A percentile compares a stretch with the other conserved stretches of the same genome.
Conservation (phyloP, 2,888 invertebrate genomes). For the Drosophila buzzatii region DNA sequence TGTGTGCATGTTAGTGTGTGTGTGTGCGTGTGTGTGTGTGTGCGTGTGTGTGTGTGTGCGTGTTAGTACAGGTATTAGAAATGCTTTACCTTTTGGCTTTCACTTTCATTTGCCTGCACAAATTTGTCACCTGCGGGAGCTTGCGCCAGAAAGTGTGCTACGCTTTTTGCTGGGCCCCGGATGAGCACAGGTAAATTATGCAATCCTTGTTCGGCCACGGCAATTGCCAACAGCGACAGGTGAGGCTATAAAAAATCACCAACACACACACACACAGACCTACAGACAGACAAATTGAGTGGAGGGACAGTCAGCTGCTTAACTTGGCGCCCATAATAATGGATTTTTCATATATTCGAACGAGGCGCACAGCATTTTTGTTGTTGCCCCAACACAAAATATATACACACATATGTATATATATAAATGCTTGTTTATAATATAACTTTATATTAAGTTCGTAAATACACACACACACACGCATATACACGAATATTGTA, state of each 20-base stretch:
- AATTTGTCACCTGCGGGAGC: constrained; percentile 62
- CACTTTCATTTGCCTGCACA: constrained; percentile 9
- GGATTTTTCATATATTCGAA: constrained; percentile 78
- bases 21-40: constrained; percentile 1
- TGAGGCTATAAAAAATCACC: constrained; percentile 26
- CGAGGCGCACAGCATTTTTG: constrained; percentile 76
- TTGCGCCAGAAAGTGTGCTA: constrained; percentile 45
- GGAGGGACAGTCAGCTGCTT: constrained; percentile 27
- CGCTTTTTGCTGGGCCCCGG: constrained; percentile 79
- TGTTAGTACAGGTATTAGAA: constrained; percentile 53
- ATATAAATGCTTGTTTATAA: constrained; percentile 5
- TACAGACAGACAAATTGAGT: neutral
- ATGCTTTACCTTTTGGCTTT: constrained; percentile 43
- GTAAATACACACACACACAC: neutral
- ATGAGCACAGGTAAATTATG: constrained; percentile 85
- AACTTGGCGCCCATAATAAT: constrained; percentile 82
- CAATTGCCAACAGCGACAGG: constrained; percentile 67
- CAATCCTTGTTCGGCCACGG: constrained; percentile 81
- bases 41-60: constrained; percentile 23
- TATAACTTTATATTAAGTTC: constrained; percentile 40
- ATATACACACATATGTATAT: neutral
- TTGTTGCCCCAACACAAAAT: constrained; percentile 25
- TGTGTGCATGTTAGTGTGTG: constrained; percentile 12
- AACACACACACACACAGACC: constrained; percentile 1
- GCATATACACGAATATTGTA: neutral